These are phyloP conservation scores for Probaryconus sp. DNA, from an alignment of 1,140 invertebrate genomes.

Conservation along the genomic window DNA sequence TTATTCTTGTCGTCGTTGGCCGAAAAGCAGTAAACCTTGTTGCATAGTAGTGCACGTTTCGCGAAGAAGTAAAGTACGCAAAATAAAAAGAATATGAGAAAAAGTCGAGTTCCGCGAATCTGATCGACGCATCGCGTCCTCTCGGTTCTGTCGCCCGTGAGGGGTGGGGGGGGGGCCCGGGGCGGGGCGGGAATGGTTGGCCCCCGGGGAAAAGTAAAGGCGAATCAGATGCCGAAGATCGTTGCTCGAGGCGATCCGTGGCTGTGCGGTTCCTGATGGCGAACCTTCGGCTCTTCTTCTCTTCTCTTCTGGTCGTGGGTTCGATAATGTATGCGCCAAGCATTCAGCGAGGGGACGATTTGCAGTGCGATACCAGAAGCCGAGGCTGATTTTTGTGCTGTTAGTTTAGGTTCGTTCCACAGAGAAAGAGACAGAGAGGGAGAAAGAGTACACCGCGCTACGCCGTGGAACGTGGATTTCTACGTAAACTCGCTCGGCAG, in stretches of 20 bases:
- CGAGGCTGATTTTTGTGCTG: conserved; percentile 55
- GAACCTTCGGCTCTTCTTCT: conserved; percentile 34
- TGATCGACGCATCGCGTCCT: conserved; percentile 59
- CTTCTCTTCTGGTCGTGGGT: conserved; percentile 26
- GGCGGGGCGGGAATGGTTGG: conserved; percentile 20
- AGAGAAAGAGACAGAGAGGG: too few relatives aligned
- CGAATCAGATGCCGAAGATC: conserved; percentile 63
- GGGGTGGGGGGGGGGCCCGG: neutral
- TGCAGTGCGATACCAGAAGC: conserved; percentile 75
- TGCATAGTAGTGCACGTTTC: conserved; percentile 2
- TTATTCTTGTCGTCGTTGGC: conserved; percentile 5
- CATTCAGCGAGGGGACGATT: conserved; percentile 75
- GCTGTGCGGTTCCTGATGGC: conserved; percentile 46
- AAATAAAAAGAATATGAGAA: conserved; percentile 24
- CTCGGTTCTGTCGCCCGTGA: conserved; percentile 28
- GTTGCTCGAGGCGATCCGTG: conserved; percentile 51
- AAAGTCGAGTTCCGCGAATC: conserved; percentile 55
- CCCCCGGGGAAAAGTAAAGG: conserved; percentile 26
- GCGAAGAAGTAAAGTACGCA: conserved; percentile 47
- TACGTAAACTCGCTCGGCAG: conserved; percentile 74
- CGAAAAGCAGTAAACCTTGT: conserved; percentile 28
- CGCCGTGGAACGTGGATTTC: conserved; percentile 69
- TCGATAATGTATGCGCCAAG: conserved; percentile 74
- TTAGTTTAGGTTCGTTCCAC: conserved; percentile 65
- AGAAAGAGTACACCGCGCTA: conserved; percentile 30